Base-by-base conservation (phyloP, 2,113 vertebrate genomes). In the Bucco capensis region DNA sequence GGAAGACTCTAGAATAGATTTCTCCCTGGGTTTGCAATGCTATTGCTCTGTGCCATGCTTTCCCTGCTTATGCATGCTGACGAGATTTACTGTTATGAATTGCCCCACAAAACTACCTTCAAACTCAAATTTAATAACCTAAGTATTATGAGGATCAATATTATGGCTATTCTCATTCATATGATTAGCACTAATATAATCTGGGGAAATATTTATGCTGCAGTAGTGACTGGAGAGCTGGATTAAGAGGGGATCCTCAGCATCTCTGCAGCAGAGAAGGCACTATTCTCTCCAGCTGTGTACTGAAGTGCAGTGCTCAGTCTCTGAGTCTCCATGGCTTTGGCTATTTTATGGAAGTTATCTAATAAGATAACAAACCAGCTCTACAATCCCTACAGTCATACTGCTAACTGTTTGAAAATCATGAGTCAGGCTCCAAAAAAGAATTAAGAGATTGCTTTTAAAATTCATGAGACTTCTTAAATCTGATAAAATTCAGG, bases 391-490 rank as follows among this genome's bases (percentile, higher is more conserved):
- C 93, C 77, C 94, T 92, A 85, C 89, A 95, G 93, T 86, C 92
- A 89, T 94, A 80, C 33, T 82, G 64, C 47, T 86, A 89, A 89
- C 89, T 90, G 71, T 94, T 96, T 92, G 89, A 96, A 96, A 96
- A 93, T 67, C 95, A 90, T 92, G 93, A 95, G 91, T 94, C 92
- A 96, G 89, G 79, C 87, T 95, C 88, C 72, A 77, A 92, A 92
- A 95, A 92, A 91, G 91, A 94, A 94, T 94, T 92, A 94, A 93
- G 93, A 90, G 74, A 89, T 85, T 87, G 86, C 25, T 72, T 89
- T 94, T 95, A 96, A 96, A 96, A 95, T 96, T 96, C 95, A 96
- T 96, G 84, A 95, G 92, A 96, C 86, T 94, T 94, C 75, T 57
- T 5, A 95, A 96, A 95, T 94, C 92, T 93, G 91, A 96, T 95